Evolutionary conservation across 2,797 vertebrate genomes (phyloP).

Genomic region (Sparus aurata): DNA sequence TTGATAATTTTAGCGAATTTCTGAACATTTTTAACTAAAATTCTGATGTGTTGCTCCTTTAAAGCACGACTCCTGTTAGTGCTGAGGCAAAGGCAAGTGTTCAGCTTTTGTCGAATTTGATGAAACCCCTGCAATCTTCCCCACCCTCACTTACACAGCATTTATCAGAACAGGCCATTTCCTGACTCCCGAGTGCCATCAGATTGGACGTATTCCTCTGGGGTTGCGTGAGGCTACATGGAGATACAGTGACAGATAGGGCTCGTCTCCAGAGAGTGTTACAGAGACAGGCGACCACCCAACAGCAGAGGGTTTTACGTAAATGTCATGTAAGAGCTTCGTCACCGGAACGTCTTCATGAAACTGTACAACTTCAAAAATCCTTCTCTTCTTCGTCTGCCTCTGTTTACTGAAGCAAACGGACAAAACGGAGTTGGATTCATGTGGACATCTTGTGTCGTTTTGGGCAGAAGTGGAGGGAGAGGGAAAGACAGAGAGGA

Average conservation of each 20-base stretch:
- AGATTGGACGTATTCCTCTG: constrained; percentile 72
- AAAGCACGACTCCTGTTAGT: background rate
- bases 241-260: constrained; percentile 59
- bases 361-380: constrained; percentile 13
- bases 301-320: background rate
- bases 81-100: constrained; percentile 29
- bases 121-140: constrained; percentile 51
- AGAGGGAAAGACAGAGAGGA: constrained; percentile 15
- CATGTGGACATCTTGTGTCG: constrained; percentile 19
- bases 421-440: constrained; percentile 12
- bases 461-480: background rate
- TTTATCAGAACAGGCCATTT: constrained; percentile 75
- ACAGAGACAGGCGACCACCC: constrained; percentile 59
- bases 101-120: constrained; percentile 57
- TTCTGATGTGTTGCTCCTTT: too few species aligned
- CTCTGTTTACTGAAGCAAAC: constrained; percentile 34
- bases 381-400: background rate
- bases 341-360: constrained; percentile 6
- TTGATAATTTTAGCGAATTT: too few species aligned
- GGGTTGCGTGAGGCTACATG: constrained; percentile 34
- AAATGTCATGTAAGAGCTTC: constrained; percentile 11
- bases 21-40: too few species aligned
- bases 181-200: constrained; percentile 76
- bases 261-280: constrained; percentile 31
- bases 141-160: constrained; percentile 56